phyloP scores from a whole-genome alignment of 2,888 invertebrate genomes.

The Chrysodeixis includens region DNA sequence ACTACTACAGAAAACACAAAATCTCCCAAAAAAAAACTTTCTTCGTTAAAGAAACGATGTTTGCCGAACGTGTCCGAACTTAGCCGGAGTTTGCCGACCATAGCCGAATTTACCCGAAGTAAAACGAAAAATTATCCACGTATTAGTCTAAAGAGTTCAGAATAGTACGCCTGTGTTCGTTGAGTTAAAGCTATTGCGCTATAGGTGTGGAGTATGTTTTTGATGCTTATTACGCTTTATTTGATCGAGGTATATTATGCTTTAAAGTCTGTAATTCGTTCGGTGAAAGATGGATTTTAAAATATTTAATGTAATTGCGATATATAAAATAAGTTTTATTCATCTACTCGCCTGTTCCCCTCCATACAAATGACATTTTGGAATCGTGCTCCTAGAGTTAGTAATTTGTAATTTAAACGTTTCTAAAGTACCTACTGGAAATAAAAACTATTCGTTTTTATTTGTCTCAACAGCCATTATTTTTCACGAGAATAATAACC shows the following conservation, averaged over 20 bases:
- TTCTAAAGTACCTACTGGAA: too few relatives aligned
- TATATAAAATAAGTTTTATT: too few relatives aligned
- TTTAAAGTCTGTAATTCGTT: neutral
- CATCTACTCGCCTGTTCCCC: too few relatives aligned
- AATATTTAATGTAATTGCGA: too few relatives aligned
- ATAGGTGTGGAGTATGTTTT: neutral
- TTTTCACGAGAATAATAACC: too few relatives aligned
- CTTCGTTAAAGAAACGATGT: constrained; percentile 4
- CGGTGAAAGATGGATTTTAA: too few relatives aligned
- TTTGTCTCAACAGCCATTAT: too few relatives aligned
- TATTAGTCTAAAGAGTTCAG: neutral
- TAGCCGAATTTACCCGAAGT: constrained; percentile 1
- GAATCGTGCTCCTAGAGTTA: too few relatives aligned
- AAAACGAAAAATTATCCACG: neutral
- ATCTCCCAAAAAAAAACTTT: neutral
- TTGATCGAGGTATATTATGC: neutral
- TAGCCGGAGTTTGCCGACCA: neutral
- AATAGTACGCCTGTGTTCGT: neutral
- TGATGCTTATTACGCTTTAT: neutral
- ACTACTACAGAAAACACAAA: neutral
- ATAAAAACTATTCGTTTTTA: too few relatives aligned
- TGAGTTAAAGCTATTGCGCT: neutral
- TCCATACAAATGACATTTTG: too few relatives aligned
- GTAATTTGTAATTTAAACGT: too few relatives aligned
- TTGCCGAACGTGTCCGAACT: constrained; percentile 4